Percentiles rank a stretch among this genome's conserved stretches.
Conservation (phyloP, 2,113 vertebrate species). For the Zosterops hypoxanthus region DNA sequence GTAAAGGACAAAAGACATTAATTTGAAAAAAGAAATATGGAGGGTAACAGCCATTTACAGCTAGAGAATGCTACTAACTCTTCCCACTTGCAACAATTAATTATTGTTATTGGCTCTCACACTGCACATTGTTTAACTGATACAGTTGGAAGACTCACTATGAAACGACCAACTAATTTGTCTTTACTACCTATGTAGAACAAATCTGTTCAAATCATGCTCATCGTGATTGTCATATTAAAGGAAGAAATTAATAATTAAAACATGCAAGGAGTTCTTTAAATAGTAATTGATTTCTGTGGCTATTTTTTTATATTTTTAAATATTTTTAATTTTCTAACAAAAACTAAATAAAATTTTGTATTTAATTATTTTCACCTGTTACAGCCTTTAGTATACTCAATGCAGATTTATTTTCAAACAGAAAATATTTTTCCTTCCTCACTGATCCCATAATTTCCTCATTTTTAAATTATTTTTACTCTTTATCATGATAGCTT, state of each 20-base stretch:
- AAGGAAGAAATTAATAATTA: not conserved
- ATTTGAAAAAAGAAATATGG: not conserved
- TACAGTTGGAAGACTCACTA: not conserved
- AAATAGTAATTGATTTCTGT: not conserved
- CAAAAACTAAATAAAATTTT: not conserved
- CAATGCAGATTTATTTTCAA: not conserved
- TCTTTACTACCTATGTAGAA: not conserved
- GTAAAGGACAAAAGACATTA: not conserved
- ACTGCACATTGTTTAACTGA: not conserved
- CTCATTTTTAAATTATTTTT: not conserved
- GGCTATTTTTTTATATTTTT: not conserved
- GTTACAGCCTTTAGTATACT: not conserved
- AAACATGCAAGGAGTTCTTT: not conserved
- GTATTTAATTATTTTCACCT: not conserved
- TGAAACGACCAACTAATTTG: not conserved
- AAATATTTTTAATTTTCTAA: not conserved
- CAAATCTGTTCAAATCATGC: too few relatives aligned
- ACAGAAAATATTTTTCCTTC: not conserved
- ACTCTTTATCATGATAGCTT: not conserved
- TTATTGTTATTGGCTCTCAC: not conserved
- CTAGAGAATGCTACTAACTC: not conserved
- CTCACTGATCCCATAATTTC: not conserved
- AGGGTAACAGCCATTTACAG: not conserved
- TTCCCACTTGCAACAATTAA: not conserved
- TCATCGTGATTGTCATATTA: not conserved